Evolutionary conservation across 2,113 vertebrate genomes (phyloP).

Genomic region (Apistogramma diplotaenia): DNA sequence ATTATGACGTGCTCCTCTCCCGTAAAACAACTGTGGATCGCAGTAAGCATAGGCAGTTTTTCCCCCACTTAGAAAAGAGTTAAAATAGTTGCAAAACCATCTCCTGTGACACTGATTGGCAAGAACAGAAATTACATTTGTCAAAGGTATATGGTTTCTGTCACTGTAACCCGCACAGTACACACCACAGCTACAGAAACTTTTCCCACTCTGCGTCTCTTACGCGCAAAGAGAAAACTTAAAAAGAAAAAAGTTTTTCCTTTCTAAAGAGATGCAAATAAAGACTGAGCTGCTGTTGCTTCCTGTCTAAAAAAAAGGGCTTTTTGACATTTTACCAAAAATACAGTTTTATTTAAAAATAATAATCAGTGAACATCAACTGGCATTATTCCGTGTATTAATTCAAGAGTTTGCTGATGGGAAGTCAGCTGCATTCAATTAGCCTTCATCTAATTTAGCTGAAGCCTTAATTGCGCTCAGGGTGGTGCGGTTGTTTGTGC

Average conservation of each 20-base stretch:
- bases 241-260: background rate
- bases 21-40: background rate
- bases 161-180: background rate
- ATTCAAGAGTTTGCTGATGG: slow-evolving; percentile 54
- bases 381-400: slow-evolving; percentile 25
- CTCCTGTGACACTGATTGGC: background rate
- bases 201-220: background rate
- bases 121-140: background rate
- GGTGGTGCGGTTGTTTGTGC: slow-evolving; percentile 71
- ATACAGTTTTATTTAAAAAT: background rate
- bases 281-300: background rate
- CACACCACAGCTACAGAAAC: background rate
- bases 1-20: background rate
- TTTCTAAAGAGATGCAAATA: background rate
- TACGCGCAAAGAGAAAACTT: background rate
- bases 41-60: background rate
- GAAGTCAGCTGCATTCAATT: slow-evolving; percentile 73
- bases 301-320: background rate
- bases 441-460: slow-evolving; percentile 67
- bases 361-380: background rate
- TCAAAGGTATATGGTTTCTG: background rate
- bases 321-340: background rate
- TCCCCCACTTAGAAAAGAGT: background rate
- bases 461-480: slow-evolving; percentile 76
- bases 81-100: background rate